These are phyloP conservation scores for Coreoperca whiteheadi DNA, from an alignment of 2,113 vertebrate genomes.

Conservation along the genomic window DNA sequence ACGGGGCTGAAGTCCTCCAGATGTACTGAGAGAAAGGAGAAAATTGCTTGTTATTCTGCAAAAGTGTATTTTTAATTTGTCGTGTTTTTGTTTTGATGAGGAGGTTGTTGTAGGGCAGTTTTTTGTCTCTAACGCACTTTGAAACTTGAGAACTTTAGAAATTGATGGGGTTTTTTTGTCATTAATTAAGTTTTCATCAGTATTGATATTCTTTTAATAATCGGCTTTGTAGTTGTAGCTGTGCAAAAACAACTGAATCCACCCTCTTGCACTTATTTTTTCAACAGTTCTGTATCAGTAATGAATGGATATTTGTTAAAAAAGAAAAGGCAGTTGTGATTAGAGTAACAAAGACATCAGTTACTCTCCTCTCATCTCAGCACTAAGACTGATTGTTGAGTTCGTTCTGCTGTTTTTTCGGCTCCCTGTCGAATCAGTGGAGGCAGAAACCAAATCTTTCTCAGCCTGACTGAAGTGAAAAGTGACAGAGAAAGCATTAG, in stretches of 20 bases:
- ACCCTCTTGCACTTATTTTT: neutral
- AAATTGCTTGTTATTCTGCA: neutral
- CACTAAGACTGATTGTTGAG: slow-evolving; percentile 12
- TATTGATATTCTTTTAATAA: neutral
- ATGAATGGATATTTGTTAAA: slow-evolving; percentile 25
- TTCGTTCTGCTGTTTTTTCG: slow-evolving; percentile 26
- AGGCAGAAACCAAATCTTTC: slow-evolving; percentile 52
- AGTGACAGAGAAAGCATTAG: slow-evolving; percentile 46
- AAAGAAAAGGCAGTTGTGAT: slow-evolving; percentile 22
- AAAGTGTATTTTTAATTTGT: no score
- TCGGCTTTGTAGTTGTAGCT: neutral
- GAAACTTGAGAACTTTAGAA: neutral
- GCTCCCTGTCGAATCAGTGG: slow-evolving; percentile 53
- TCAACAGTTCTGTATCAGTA: neutral
- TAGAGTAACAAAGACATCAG: slow-evolving; percentile 39
- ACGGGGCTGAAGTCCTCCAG: slow-evolving; percentile 49
- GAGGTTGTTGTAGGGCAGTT: neutral
- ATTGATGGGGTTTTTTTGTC: neutral
- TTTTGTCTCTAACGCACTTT: neutral
- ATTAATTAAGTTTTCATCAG: neutral
- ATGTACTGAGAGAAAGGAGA: slow-evolving; percentile 8
- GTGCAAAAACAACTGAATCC: neutral
- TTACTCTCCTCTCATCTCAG: slow-evolving; percentile 3
- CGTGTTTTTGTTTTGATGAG: neutral
- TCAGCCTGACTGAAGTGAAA: slow-evolving; percentile 44